Conservation (phyloP, 1,140 invertebrate genomes). For the Euura saliciscinereae region DNA sequence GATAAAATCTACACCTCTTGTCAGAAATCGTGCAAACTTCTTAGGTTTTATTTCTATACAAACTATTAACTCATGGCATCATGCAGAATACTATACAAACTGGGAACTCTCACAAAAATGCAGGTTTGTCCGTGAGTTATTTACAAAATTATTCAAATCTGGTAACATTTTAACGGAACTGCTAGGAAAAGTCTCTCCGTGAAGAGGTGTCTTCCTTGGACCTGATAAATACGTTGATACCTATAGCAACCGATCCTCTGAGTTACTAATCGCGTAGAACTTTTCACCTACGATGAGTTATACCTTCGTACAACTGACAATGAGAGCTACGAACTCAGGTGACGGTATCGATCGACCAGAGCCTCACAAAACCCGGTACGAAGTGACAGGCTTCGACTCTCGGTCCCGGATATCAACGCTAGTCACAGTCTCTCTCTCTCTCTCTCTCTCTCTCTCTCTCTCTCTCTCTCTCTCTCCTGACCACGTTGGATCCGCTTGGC, state of each 20-base stretch:
- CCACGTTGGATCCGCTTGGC: too few relatives aligned
- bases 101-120: too few relatives aligned
- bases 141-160: too few relatives aligned
- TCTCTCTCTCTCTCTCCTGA: too few relatives aligned
- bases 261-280: background rate
- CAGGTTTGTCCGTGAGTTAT: too few relatives aligned
- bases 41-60: too few relatives aligned
- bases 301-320: background rate
- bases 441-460: too few relatives aligned
- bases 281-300: background rate
- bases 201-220: background rate
- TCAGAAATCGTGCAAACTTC: too few relatives aligned
- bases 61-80: too few relatives aligned
- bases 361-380: background rate
- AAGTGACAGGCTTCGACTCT: slow-evolving; percentile 3
- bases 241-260: background rate
- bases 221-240: background rate
- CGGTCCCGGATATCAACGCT: slow-evolving; percentile 2
- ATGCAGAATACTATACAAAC: too few relatives aligned
- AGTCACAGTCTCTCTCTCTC: background rate
- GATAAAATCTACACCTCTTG: too few relatives aligned
- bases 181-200: background rate
- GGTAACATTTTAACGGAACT: too few relatives aligned
- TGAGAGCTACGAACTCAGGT: background rate
- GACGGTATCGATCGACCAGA: background rate